Evolutionary conservation across 2,113 vertebrate genomes (phyloP), one percentile per base, ranked within the genome.

Genomic region (Danio rerio): DNA sequence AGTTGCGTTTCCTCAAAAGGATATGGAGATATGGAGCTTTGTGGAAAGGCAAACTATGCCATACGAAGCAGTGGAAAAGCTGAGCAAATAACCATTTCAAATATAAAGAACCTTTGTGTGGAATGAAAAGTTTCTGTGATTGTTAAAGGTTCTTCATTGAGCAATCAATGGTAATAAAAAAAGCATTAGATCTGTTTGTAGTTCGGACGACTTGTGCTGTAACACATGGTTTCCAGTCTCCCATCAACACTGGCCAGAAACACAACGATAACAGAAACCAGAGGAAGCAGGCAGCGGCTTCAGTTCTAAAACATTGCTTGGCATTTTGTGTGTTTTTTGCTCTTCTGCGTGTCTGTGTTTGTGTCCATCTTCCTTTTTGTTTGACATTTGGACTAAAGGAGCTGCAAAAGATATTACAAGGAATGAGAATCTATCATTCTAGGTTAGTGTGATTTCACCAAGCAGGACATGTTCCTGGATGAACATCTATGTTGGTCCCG

Each of bases 251-350:
- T 18, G 65, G 47, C 5, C 43, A 69, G 43, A 68, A 47, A 68
- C 65, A 7, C 16, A 47, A 47, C 43, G 18, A 20, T 69, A 69
- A 69, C 65, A 47, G 65, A 69, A 69, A 69, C 42, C 42, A 68
- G 65, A 45, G 42, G 42, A 16, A 16, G 42, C 42, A 45, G 42
- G 15, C 65, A 18, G 42, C 18, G 16, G 16, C 65, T 69, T 2
- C 1, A 69, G 43, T 47, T 47, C 11, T 20, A n/a, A 69, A 69
- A 69, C n/a, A 4, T 45, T 20, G 43, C 43, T 49, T 69, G 66
- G n/a, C 66, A 69, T 69, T 69, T 68, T 9, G 65, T 47, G n/a
- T 47, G 31, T 49, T 59, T 53, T 69, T 47, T 69, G 43, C 42
- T 45, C 9, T n/a, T 65, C 40, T 65, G 61, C 13, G 21, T 9